These are phyloP conservation scores for Poecilia wingei DNA, from an alignment of 2,797 vertebrate genomes.

Conservation along the genomic window DNA sequence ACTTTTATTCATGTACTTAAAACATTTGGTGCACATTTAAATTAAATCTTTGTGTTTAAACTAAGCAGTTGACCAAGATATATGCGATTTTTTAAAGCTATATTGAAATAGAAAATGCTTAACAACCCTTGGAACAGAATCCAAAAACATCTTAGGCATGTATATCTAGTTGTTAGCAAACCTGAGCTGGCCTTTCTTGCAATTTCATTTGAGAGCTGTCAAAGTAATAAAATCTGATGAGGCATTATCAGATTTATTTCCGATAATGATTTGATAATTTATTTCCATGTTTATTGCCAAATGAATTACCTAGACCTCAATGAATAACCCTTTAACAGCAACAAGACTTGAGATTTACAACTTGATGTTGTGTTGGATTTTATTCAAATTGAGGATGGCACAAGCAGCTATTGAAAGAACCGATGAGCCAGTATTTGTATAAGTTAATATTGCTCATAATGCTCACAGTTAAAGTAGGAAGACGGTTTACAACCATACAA, in stretches of 20 bases:
- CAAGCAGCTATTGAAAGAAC: constrained; percentile 40
- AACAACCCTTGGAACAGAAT: not conserved
- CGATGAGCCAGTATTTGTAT: constrained; percentile 40
- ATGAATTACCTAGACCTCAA: constrained; percentile 36
- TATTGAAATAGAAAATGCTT: not conserved
- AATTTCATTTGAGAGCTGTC: not conserved
- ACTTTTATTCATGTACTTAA: not conserved
- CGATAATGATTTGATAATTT: no score
- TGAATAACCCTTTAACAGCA: constrained; percentile 34
- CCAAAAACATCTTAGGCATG: not conserved
- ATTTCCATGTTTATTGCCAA: constrained; percentile 57
- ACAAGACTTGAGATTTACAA: constrained; percentile 42
- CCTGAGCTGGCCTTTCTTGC: not conserved
- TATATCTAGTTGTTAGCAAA: not conserved
- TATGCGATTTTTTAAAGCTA: not conserved
- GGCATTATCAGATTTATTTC: constrained; percentile 13
- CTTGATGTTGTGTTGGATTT: constrained; percentile 27
- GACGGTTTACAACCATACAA: constrained; percentile 62
- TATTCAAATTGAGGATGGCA: constrained; percentile 38
- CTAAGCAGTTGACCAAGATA: not conserved
- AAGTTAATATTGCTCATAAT: constrained; percentile 73
- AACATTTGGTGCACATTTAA: not conserved
- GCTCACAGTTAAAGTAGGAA: constrained; percentile 66
- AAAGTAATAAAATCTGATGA: constrained; percentile 16
- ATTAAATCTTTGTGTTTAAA: not conserved